These are phyloP conservation scores for Misgurnus mizolepis DNA, from an alignment of 2,113 vertebrate genomes.

Conservation along the genomic window DNA sequence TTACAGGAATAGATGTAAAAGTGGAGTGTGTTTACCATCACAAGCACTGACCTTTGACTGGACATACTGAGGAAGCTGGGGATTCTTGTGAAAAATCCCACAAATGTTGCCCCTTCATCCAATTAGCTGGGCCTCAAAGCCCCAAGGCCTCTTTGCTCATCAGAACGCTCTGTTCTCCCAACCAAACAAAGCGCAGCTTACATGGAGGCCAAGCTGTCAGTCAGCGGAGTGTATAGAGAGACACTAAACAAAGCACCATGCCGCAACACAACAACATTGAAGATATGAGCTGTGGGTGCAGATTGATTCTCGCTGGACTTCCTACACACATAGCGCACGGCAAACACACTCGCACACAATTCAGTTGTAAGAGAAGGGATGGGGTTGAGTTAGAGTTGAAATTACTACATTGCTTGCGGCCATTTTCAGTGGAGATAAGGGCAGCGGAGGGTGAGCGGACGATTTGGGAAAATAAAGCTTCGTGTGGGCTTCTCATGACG, in stretches of 20 bases:
- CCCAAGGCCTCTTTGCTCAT: not conserved
- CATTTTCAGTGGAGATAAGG: not conserved
- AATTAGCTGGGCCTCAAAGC: conserved; percentile 31
- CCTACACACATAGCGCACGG: not conserved
- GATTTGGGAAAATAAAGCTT: conserved; percentile 5
- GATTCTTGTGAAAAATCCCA: conserved; percentile 35
- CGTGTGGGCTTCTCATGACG: conserved; percentile 26
- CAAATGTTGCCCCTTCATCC: conserved; percentile 14
- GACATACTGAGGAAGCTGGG: not conserved
- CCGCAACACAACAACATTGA: not conserved
- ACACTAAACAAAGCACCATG: not conserved
- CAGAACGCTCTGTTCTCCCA: not conserved
- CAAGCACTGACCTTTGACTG: conserved; percentile 8
- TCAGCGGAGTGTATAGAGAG: not conserved
- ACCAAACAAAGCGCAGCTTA: conserved; percentile 10
- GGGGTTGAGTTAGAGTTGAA: not conserved
- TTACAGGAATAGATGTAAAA: conserved; percentile 1
- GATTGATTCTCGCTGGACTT: not conserved
- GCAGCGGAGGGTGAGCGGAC: not conserved
- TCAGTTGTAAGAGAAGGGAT: not conserved
- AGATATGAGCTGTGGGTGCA: conserved; percentile 2
- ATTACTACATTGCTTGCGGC: not conserved
- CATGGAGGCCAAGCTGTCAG: not conserved
- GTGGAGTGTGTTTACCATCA: conserved; percentile 11
- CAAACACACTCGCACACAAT: not conserved